Base-by-base conservation (phyloP, 2,113 vertebrate species). In the Bujurquina vittata region DNA sequence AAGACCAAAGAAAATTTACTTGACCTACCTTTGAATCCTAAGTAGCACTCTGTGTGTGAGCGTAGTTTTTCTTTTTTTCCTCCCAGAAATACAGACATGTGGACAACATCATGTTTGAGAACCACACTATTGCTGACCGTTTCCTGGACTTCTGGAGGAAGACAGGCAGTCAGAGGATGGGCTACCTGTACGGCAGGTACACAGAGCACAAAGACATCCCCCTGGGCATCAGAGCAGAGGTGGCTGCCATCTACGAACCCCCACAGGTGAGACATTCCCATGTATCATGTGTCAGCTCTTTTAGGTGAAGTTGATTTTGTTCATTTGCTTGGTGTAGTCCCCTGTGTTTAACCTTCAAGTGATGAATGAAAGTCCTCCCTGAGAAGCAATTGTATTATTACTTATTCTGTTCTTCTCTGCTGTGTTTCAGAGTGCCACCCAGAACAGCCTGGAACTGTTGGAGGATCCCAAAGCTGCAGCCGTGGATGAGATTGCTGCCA, bases 101-200 rank as follows among this genome's bases (percentile, higher is more conserved):
- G 94, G 98, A 99, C 96, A 99, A 99, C 90, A 99, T 99, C 92
- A 99, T 99, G 98, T 99, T 99, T 94, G 98, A 99, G 95, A 99
- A 99, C 89, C 97, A 99, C 96, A 99, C 98, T 3, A 99, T 98
- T 29, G 98, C 98, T 1, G 98, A 99, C 94, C 97, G 97, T 83
- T 99, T 99, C 94, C 96, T 99, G 56, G 98, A 99, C 96, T 99
- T 97, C 94, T 99, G 98, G 98, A 95, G 98, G 90, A 99, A 99
- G 95, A 99, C 98, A 0, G 98, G 98, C 35, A 98, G 96, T 87
- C 98, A 99, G 79, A 96, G 97, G 35, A 96, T 99, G 18, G 98
- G 98, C 0, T 99, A 97, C 62, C 87, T 99, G 75, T 99, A 99
- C 0, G 98, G 98, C 11, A 95, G 96, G 37, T 99, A 98, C 95